Evolutionary conservation across 2,113 vertebrate genomes (phyloP), one percentile per base, ranked within the genome.

Genomic region (Prunella fulvescens): DNA sequence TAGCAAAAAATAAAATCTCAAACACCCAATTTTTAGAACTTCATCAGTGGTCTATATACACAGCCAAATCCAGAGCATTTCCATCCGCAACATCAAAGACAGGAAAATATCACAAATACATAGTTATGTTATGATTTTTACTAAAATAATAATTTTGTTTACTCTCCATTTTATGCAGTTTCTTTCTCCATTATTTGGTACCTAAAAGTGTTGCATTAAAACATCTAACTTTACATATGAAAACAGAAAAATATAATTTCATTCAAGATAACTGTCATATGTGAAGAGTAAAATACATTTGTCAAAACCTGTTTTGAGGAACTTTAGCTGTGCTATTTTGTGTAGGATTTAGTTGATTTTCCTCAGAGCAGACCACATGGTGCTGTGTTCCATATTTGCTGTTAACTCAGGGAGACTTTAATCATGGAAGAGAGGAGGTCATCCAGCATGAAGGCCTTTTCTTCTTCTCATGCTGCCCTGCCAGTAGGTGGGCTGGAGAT

Each of bases 381-480:
- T n/a, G 25, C 2, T 51, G 8, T 65, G 35, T 60, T 73, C 28
- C 48, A 5, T 16, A 66, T 45, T 26, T 78, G 6, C 29, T 51
- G 6, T 15, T 54, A 56, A 51, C 9, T 35, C 14, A 44, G 5
- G 13, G 6, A 8, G 44, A 4, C 50, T 74, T 70, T 14, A 44
- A 12, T 44, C 54, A 16, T 5, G 44, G 15, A 31, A 56, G 16
- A 79, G 23, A 23, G 24, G 10, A 29, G 13, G 13, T 39, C 17
- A 2, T 7, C 45, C 44, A 54, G 5, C 1, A 2, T 51, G 33
- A 23, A 73, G 25, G 33, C 5, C 18, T 65, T 65, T 85, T 64
- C 12, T 73, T 12, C 17, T 81, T 17, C 18, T 42, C 19, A 5
- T 0, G 0, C 4, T 57, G 9, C 8, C 8, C 23, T 5, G 1